Evolutionary conservation across 30 jellyfish, hydroid and myxozoan species (phyloP), one percentile per base, ranked within the genome.

Genomic region (Rhopilema esculentum): DNA sequence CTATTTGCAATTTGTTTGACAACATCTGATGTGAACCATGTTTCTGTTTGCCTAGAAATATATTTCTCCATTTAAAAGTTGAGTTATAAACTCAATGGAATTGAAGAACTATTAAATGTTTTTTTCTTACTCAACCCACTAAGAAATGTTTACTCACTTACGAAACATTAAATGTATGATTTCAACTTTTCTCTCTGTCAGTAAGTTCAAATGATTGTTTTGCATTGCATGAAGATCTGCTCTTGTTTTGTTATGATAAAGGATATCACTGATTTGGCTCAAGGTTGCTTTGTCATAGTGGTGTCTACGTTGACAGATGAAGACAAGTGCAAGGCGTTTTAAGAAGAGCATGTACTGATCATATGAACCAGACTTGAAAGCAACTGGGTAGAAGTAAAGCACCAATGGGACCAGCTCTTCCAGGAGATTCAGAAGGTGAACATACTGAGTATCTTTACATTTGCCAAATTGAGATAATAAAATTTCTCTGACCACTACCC

Each of bases 201-300:
- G n/a, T 28, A 74, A 28, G 31, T 74, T 74, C 49, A 74, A 19
- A 48, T 40, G 18, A 70, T 40, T 20, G 22, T 18, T 74, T 9
- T 64, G n/a, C 18, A 74, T 16, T 29, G 72, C 84, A 74, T 74
- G 84, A 25, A 74, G 84, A 74, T 25, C 27, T 31, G 70, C 69
- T 2, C n/a, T 4, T 1, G 27, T 66, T 30, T 74, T 8, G 70
- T 74, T 25, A 66, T 30, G 70, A 48, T 17, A 74, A 64, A 74
- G 32, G n/a, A 74, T 74, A 40, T 74, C 84, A 40, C 73, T 74
- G 69, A 74, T 74, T 74, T 74, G 84, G 70, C 22, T 28, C n/a
- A 74, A 30, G 49, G 69, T 74, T 20, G 84, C 69, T 52, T 74
- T 74, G 72, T 74, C 72, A 74, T 40, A 74, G 22, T 74, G 84